These are phyloP conservation scores for Oligia strigilis DNA, from an alignment of 2,888 invertebrate genomes.

Conservation along the genomic window DNA sequence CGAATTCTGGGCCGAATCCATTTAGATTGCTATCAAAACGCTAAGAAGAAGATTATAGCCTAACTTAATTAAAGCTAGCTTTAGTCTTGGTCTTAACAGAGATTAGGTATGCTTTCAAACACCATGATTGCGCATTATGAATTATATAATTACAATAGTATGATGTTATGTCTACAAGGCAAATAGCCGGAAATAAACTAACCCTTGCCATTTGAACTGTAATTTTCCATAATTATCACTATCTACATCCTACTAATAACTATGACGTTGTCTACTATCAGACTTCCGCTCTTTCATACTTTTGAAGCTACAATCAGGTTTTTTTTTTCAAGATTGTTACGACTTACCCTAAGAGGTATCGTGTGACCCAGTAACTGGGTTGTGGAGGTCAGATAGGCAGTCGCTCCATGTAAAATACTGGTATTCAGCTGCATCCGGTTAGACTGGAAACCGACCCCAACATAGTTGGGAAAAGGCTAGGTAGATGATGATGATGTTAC, in stretches of 20 bases:
- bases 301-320: not conserved
- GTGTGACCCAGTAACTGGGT: no score
- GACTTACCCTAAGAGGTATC: no score
- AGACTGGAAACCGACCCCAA: no score
- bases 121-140: not conserved
- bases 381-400: no score
- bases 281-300: slow-evolving; percentile 20
- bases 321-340: not conserved
- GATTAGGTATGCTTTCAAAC: not conserved
- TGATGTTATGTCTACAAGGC: not conserved
- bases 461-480: no score
- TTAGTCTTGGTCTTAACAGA: slow-evolving; percentile 10
- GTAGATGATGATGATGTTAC: not conserved
- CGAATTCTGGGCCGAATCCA: no score
- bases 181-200: not conserved
- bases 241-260: slow-evolving; percentile 8
- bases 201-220: slow-evolving; percentile 34
- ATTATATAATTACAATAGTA: not conserved
- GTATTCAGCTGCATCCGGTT: no score
- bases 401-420: no score
- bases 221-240: slow-evolving; percentile 27
- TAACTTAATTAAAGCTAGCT: not conserved
- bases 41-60: not conserved
- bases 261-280: not conserved
- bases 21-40: no score